Evolutionary conservation across 2,888 invertebrate species (phyloP), one percentile per base, ranked within the genome.

Genomic region (Hypomecis punctinalis): DNA sequence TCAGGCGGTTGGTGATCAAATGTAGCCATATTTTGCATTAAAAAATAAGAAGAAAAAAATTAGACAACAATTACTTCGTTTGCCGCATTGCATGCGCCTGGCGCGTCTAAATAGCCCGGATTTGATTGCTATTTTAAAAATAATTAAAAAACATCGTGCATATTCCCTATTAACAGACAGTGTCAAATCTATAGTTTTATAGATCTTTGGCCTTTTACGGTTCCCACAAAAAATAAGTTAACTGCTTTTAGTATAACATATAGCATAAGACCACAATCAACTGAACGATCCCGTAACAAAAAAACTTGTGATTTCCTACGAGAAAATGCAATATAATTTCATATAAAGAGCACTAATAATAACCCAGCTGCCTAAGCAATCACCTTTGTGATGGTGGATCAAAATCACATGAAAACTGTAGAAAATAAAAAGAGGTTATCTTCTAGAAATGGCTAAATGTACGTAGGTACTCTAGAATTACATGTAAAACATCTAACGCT

Each of bases 401-500:
- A 70, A 80, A 76, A 75, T 74, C 79, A 82, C 80, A 42, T 58
- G 55, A 49, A 52, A 43, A 39, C 37, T 13, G 33, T 13, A 39
- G 6, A 35, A 77, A 79, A 77, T 84, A 81, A 86, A 83, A 82
- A 86, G 83, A 80, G 78, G 79, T 81, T 81, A 84, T 84, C 83
- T 80, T 85, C 86, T 86, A 86, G 71, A 76, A 83, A 88, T 84
- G 85, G 89, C 86, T 85, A 83, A 82, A 23, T 2, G 23, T 77
- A 74, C 69, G 76, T 79, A 78, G 82, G 80, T 74, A 79, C 75
- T 77, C 81, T 86, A 84, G 78, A 55, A 76, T 80, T 85, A 88
- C 77, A 82, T 73, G 80, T 77, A 84, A 83, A 79, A 81, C 77
- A 64, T 78, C 82, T 84, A 84, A 78, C 81, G 76, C 85, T 88